These are phyloP conservation scores for Hymenochirus boettgeri DNA, from an alignment of 2,113 vertebrate genomes.

Conservation along the genomic window DNA sequence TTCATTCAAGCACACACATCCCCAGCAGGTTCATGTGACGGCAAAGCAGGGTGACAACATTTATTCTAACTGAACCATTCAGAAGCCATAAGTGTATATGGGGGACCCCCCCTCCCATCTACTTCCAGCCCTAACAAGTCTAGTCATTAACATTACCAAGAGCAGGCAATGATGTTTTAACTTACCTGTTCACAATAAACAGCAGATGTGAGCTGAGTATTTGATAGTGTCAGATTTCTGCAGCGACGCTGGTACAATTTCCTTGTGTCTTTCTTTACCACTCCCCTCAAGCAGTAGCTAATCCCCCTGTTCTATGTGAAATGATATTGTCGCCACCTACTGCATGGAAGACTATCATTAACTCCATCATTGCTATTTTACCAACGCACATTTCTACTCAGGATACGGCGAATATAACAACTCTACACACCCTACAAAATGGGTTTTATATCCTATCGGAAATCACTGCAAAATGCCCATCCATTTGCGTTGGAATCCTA, in stretches of 20 bases:
- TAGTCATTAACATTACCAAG: too few relatives aligned
- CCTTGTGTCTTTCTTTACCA: not conserved
- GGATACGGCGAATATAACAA: too few relatives aligned
- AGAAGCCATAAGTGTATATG: too few relatives aligned
- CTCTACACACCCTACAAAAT: too few relatives aligned
- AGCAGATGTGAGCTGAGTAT: not conserved
- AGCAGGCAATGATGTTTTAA: too few relatives aligned
- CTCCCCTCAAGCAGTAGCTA: constrained; percentile 1
- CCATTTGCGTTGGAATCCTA: too few relatives aligned
- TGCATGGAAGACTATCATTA: constrained; percentile 24
- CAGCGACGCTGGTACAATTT: not conserved
- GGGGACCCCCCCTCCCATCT: too few relatives aligned
- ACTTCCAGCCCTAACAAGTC: too few relatives aligned
- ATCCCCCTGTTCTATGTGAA: not conserved
- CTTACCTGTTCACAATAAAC: not conserved
- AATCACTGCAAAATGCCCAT: too few relatives aligned
- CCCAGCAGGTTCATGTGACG: not conserved
- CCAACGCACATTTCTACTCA: too few relatives aligned
- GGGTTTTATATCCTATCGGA: too few relatives aligned
- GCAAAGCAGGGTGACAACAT: not conserved
- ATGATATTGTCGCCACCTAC: constrained; percentile 24
- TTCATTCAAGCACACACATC: not conserved
- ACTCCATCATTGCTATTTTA: not conserved
- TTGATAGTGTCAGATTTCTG: not conserved
- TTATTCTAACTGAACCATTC: too few relatives aligned